Conservation (phyloP, 1,140 invertebrate species). For the Adelges cooleyi region DNA sequence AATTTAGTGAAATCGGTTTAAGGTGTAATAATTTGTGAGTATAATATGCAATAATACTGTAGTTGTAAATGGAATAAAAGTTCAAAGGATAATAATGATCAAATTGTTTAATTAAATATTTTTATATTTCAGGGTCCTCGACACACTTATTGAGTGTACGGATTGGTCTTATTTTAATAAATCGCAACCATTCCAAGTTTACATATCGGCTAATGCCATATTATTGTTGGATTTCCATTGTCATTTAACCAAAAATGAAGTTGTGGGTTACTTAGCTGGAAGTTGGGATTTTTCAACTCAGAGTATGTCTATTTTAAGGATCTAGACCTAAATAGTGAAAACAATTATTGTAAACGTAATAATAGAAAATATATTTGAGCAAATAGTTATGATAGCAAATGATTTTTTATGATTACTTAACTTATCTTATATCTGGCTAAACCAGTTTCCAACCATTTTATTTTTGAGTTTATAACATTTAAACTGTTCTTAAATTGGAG, state of each 20-base stretch:
- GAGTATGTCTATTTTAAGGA: slow-evolving; percentile 64
- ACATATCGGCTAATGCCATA: slow-evolving; percentile 77
- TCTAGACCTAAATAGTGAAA: neutral
- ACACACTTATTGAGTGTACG: slow-evolving; percentile 75
- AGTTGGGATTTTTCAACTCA: slow-evolving; percentile 89
- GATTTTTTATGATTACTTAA: too few species aligned
- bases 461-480: too few species aligned
- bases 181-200: slow-evolving; percentile 81
- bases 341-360: too few species aligned
- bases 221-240: slow-evolving; percentile 87
- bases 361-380: too few species aligned
- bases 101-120: slow-evolving; percentile 38
- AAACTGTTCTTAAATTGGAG: too few species aligned
- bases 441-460: too few species aligned
- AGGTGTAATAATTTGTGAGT: slow-evolving; percentile 13
- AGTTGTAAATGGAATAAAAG: neutral
- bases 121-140: slow-evolving; percentile 78
- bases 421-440: too few species aligned
- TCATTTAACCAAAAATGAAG: slow-evolving; percentile 80
- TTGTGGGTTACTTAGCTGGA: slow-evolving; percentile 86
- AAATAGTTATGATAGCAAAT: too few species aligned
- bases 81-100: slow-evolving; percentile 27
- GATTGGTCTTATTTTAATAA: slow-evolving; percentile 76
- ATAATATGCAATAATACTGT: neutral
- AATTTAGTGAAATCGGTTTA: slow-evolving; percentile 8